Base-by-base conservation (phyloP, 1,140 invertebrate species). In the Apis cerana region DNA sequence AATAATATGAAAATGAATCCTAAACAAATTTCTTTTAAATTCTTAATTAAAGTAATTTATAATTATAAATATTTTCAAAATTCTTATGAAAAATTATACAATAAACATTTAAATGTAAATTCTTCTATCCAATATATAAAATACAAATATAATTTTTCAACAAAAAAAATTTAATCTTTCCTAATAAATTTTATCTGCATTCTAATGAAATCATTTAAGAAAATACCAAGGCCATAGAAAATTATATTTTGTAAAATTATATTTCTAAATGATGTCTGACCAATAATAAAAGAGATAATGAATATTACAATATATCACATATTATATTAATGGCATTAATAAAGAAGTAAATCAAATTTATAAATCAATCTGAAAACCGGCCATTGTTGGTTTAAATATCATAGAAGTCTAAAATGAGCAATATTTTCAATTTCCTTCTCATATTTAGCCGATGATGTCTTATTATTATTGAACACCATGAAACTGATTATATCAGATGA, bases 381-480 rank as follows among this genome's bases (percentile, higher is more conserved):
- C 11, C 15, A n/a, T 17, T 43, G 13, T 12, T 12, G 19, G 2
- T 64, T 11, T 58, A 62, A 56, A 67, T 43, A 59, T 54, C 61
- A 62, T 59, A 64, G 54, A n/a, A 0, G 17, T 19, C 50, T 33
- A 74, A 87, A 88, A 82, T 11, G 23, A 61, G 61, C 15, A 43
- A 70, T 33, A 72, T 17, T 33, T 23, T 65, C 33, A 75, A 48
- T 52, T 59, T 61, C 75, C 56, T 65, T 54, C 27, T 61, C 82
- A 76, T 88, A 87, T 88, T 87, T 87, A 79, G 85, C 4, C 15
- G 85, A 81, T 67, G 77, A 77, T 87, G 68, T 76, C 82, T 79
- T 54, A 48, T 15, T 74, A 59, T 84, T 86, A 74, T 54, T 27
- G 62, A 77, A 85, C 75, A 88, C 65, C 78, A 76, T 87, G 48